Evolutionary conservation across 2,113 vertebrate species (phyloP), one percentile per base, ranked within the genome.

Genomic region (Saimiri boliviensis): DNA sequence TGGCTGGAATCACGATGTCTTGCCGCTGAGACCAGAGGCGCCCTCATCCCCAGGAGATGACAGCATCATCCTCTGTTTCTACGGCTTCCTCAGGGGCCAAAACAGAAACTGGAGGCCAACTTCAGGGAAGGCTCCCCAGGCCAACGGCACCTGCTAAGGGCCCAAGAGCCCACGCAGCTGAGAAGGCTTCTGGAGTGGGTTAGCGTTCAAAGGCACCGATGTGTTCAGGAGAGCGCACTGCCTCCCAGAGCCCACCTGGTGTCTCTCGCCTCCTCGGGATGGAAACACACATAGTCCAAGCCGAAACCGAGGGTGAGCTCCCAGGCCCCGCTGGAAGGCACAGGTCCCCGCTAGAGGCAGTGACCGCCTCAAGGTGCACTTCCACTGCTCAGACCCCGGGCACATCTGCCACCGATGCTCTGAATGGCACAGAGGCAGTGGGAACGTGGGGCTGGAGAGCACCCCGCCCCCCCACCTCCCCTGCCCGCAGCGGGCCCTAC

Each of bases 401-500:
- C 6, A 10, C 0, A 8, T n/a, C 80, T 52, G n/a, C 80, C 42
- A 1, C 6, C n/a, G 0, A 2, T 76, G 20, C 2, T 63, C 14
- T 37, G 32, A 58, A 20, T 45, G 5, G 8, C 17, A 0, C 0
- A 14, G 12, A 13, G 10, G 60, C 1, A 8, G 37, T 1, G 4
- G 63, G 54, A 23, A 13, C 2, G 2, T 1, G 10, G 54, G 71
- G 42, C 21, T 32, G 20, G 25, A 63, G 6, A 6, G 54, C 27
- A 9, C 35, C 14, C 6, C 0, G 0, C 27, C 23, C 10, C 20
- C 8, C 17, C 6, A 35, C 0, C 2, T 32, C 27, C 6, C 25
- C 23, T 0, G 8, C 25, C 11, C 2, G 27, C 0, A 14, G 9
- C 12, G 5, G 68, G 56, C 12, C 4, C 56, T 97, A 99, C 99